These are phyloP conservation scores for Listrodromus nycthemerus DNA, from an alignment of 2,888 invertebrate genomes.

Conservation along the genomic window DNA sequence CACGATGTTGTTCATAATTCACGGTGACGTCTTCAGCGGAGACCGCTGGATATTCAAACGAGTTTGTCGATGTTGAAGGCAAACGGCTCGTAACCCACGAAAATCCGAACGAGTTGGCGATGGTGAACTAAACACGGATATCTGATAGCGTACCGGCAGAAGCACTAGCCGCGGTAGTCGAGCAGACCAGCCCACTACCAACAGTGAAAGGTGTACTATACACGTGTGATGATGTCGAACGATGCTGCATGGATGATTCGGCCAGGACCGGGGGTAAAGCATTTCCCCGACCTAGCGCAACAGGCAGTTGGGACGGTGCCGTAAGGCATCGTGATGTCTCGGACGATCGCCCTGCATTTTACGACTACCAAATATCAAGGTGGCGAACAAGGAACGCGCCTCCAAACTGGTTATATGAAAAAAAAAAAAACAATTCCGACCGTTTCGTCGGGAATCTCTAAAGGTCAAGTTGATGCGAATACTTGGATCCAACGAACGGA, in stretches of 20 bases:
- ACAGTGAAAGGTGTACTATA: conserved; percentile 79
- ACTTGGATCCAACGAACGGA: not conserved
- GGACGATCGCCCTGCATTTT: conserved; percentile 13
- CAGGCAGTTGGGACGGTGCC: conserved; percentile 40
- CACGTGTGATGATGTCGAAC: not conserved
- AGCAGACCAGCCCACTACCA: conserved; percentile 69
- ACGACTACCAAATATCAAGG: conserved; percentile 1
- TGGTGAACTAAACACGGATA: conserved; percentile 7
- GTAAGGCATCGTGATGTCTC: conserved; percentile 4
- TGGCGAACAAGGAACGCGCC: not conserved
- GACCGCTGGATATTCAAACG: not conserved
- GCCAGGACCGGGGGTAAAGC: conserved; percentile 42
- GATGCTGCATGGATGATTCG: conserved; percentile 21
- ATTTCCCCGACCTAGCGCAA: conserved; percentile 77
- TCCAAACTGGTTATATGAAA: not conserved
- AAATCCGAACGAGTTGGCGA: conserved; percentile 47
- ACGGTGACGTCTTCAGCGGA: not conserved
- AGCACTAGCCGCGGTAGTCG: not conserved
- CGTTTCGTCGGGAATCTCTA: not conserved
- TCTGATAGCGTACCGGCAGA: conserved; percentile 17
- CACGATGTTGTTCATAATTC: not conserved
- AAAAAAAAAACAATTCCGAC: not conserved
- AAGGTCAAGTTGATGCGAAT: not conserved
- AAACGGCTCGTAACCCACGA: conserved; percentile 74
- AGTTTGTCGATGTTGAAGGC: conserved; percentile 73